Conservation (phyloP, 2,113 vertebrate genomes). For the Harpagus bidentatus region DNA sequence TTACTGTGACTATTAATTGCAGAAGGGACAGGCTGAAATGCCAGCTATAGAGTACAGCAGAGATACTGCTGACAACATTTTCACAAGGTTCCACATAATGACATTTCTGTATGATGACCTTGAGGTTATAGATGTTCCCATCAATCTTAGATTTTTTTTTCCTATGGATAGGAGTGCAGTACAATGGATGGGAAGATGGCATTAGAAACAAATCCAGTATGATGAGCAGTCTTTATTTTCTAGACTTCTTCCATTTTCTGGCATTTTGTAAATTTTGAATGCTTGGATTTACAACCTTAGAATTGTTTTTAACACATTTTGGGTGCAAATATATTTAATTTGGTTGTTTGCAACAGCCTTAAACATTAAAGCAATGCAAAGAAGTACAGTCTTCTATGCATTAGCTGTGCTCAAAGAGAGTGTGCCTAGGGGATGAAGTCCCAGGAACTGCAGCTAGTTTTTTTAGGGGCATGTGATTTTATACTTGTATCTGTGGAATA, state of each 20-base stretch:
- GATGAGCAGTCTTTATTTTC: background rate
- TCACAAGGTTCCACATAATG: background rate
- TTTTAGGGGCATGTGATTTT: background rate
- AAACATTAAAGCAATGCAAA: background rate
- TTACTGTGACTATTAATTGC: background rate
- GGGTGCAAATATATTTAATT: background rate
- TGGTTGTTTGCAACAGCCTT: background rate
- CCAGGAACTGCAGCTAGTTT: background rate
- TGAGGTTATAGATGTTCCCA: background rate
- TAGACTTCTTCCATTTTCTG: background rate
- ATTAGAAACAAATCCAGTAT: background rate
- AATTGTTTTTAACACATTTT: background rate
- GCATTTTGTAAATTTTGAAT: background rate
- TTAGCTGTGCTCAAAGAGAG: background rate
- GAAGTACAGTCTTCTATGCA: background rate
- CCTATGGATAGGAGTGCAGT: background rate
- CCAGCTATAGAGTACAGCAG: background rate
- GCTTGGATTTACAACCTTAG: background rate
- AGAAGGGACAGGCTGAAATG: background rate
- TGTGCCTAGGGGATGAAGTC: background rate
- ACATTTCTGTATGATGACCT: constrained; percentile 5
- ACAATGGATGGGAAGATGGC: background rate
- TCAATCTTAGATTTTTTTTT: constrained; percentile 1
- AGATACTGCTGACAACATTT: background rate
- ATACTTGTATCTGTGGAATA: background rate